These are phyloP conservation scores for Styela clava DNA, from an alignment of 23 tunicate genomes.

Conservation along the genomic window DNA sequence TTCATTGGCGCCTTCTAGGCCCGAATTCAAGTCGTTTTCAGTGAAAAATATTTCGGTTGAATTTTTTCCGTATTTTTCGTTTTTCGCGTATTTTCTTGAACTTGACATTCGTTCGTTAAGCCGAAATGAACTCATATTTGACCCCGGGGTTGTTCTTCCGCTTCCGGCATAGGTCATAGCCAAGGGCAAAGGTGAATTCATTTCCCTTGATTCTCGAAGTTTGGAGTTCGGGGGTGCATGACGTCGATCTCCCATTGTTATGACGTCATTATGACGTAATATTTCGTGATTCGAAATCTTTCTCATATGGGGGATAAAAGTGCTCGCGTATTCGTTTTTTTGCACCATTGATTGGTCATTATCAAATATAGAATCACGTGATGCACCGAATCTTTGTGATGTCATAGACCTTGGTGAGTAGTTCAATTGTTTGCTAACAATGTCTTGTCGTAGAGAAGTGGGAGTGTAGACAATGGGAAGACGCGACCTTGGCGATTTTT, in stretches of 20 bases:
- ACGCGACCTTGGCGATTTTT: neutral
- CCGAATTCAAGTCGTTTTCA: neutral
- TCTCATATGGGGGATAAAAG: no score
- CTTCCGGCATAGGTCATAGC: conserved; percentile 1
- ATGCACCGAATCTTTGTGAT: neutral
- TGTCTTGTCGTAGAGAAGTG: no score
- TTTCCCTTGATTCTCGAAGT: neutral
- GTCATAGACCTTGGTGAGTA: neutral
- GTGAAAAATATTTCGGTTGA: neutral
- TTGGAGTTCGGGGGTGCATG: neutral
- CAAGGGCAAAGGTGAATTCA: neutral
- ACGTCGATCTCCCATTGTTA: neutral
- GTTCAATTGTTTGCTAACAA: neutral
- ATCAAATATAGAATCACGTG: neutral
- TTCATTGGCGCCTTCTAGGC: neutral
- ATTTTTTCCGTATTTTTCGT: neutral
- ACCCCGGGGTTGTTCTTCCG: neutral
- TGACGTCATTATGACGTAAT: neutral
- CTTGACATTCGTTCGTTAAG: conserved; percentile 1
- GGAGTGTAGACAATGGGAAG: no score
- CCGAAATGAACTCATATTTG: conserved; percentile 2
- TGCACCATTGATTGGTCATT: no score
- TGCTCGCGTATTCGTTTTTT: no score
- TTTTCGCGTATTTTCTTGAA: neutral
- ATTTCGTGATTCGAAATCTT: no score